Evolutionary conservation across 2,888 invertebrate species (phyloP).

Genomic region (Chymomyza procnemis): DNA sequence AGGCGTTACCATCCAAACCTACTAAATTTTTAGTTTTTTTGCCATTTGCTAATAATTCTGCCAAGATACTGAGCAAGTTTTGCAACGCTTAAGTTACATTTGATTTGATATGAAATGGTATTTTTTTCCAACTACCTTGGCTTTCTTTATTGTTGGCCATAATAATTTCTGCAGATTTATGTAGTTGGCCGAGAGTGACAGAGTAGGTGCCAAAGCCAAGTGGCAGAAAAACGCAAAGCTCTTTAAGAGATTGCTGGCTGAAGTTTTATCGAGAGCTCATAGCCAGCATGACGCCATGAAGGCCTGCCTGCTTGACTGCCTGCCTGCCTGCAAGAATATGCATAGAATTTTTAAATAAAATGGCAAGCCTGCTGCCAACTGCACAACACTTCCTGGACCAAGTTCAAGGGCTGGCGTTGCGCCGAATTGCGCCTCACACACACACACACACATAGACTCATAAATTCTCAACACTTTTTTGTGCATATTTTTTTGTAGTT

Average conservation of each 20-base stretch:
- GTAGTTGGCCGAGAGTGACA: constrained; percentile 26
- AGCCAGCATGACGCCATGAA: constrained; percentile 58
- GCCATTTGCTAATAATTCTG: background rate
- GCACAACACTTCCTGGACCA: constrained; percentile 55
- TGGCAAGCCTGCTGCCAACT: background rate
- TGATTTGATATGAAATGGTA: background rate
- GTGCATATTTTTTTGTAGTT: background rate
- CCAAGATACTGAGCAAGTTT: background rate
- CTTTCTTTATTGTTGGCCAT: constrained; percentile 26
- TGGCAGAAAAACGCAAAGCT: constrained; percentile 14
- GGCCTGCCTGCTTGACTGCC: no score
- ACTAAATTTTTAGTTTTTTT: background rate
- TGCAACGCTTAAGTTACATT: background rate
- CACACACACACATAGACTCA: constrained; percentile 41
- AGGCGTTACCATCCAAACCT: constrained; percentile 42
- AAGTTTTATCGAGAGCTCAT: constrained; percentile 34
- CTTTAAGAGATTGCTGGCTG: constrained; percentile 16
- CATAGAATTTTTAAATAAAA: constrained; percentile 40
- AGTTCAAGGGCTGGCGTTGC: constrained; percentile 56
- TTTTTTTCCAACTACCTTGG: background rate
- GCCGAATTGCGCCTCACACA: constrained; percentile 21
- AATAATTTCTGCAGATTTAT: constrained; percentile 52
- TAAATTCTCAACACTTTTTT: constrained; percentile 41
- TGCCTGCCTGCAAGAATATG: constrained; percentile 47
- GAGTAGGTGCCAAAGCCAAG: constrained; percentile 8